Base-by-base conservation (phyloP, 2,797 vertebrate species). In the Monodelphis domestica region DNA sequence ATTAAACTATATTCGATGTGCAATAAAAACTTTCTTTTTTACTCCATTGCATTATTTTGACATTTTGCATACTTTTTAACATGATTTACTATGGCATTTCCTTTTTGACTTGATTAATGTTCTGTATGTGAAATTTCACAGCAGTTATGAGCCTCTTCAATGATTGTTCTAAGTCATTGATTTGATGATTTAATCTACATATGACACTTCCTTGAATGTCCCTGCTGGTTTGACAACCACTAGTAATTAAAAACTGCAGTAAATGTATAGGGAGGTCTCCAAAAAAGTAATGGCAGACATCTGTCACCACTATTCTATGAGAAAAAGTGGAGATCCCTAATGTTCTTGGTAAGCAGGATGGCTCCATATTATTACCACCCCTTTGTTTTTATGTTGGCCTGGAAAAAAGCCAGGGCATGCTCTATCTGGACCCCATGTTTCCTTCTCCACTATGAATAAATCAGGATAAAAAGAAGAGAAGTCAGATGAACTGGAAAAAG, bases 61-160 rank as follows among this genome's bases (percentile, higher is more conserved):
- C 7, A 93, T 78, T 87, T 93, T 93, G 30, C 87, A 84, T 94
- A 94, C 93, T 45, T 84, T 26, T 21, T 84, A 84, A 84, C 21
- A 26, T 93, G 94, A 93, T 91, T 91, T 92, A 91, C 70, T 84
- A 50, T 33, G 88, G 52, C 17, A 88, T 54, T 87, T 21, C 54
- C 54, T 89, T 95, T 91, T 90, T 88, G 53, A 89, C 89, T 89
- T 95, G 95, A 95, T 95, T 94, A 96, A 90, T 92, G 28, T 5
- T 14, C 52, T 93, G 56, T 55, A 88, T 90, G 17, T 63, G 70
- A 94, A 84, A 24, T 33, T 54, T 4, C 6, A 45, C 21, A 90
- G 33, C 90, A 90, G 59, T 63, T 91, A 89, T 26, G 33, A 92
- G 90, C 93, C 92, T 89, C 92, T 91, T 91, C 57, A 94, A 88